Evolutionary conservation across 2,888 invertebrate genomes (phyloP).

Genomic region (Neria commutata): DNA sequence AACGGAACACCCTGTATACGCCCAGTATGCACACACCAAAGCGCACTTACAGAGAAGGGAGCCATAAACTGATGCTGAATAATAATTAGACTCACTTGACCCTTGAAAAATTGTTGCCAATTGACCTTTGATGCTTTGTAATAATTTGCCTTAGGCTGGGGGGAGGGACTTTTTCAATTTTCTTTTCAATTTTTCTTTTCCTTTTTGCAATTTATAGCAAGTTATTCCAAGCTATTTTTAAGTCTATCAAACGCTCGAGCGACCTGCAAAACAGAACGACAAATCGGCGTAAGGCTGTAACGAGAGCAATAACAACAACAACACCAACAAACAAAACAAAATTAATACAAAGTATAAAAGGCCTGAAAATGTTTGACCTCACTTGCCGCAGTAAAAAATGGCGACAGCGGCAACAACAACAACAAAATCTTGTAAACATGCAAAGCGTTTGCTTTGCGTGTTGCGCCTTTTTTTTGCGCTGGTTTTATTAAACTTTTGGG

Average conservation of each 20-base stretch:
- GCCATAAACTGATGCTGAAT: too few relatives aligned
- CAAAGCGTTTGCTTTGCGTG: not conserved
- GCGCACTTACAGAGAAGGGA: too few relatives aligned
- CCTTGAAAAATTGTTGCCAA: conserved; percentile 6
- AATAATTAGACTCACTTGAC: conserved; percentile 10
- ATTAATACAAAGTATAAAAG: not conserved
- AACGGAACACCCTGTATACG: too few relatives aligned
- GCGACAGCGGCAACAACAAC: too few relatives aligned
- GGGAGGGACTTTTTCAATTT: not conserved
- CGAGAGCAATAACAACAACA: not conserved
- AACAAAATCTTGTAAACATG: not conserved
- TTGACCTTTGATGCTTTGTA: not conserved
- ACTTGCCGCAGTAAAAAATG: too few relatives aligned
- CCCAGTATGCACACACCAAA: too few relatives aligned
- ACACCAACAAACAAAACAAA: not conserved
- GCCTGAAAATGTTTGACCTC: too few relatives aligned
- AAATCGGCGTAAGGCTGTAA: not conserved
- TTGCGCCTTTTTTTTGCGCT: not conserved
- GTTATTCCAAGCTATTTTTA: not conserved
- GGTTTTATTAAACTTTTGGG: too few relatives aligned
- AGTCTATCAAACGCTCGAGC: not conserved
- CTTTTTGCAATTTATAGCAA: not conserved
- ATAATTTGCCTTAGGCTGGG: not conserved
- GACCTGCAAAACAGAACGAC: not conserved
- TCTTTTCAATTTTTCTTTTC: not conserved